Conservation (phyloP, 2,888 invertebrate species). For the Phasia obesa region DNA sequence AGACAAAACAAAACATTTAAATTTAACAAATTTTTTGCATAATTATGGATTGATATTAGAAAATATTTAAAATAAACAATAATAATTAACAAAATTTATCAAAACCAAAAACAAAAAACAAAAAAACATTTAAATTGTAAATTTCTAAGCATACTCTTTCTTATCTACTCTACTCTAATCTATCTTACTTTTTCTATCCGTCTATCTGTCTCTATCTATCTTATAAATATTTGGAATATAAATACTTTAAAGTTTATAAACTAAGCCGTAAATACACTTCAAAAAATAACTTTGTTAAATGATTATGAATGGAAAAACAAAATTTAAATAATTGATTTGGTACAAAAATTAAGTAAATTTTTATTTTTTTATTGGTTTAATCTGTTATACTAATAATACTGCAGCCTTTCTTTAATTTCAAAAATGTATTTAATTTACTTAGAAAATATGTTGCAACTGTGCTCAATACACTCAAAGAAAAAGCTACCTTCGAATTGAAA, state of each 20-base stretch:
- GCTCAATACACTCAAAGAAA: constrained; percentile 34
- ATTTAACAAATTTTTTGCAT: constrained; percentile 53
- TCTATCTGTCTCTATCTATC: constrained; percentile 41
- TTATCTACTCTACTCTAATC: too few species aligned
- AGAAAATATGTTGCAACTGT: not conserved
- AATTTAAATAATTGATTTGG: not conserved
- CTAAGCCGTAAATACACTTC: constrained; percentile 31
- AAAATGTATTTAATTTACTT: constrained; percentile 38
- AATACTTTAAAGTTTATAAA: constrained; percentile 18
- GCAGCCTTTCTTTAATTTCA: constrained; percentile 46
- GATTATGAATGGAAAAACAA: not conserved
- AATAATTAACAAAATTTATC: constrained; percentile 42
- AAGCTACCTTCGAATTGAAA: too few species aligned
- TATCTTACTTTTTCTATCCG: constrained; percentile 21
- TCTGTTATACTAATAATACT: not conserved
- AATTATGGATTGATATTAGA: constrained; percentile 54
- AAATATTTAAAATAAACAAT: constrained; percentile 43
- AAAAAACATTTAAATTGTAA: constrained; percentile 43
- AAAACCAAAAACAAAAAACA: constrained; percentile 4
- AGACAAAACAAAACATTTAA: constrained; percentile 46
- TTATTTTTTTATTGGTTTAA: not conserved
- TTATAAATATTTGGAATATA: constrained; percentile 45
- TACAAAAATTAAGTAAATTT: constrained; percentile 1
- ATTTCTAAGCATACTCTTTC: constrained; percentile 40
- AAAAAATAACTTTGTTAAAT: constrained; percentile 35